Evolutionary conservation across 2,888 invertebrate genomes (phyloP).

Genomic region (Hydrotaea cyrtoneurina): DNA sequence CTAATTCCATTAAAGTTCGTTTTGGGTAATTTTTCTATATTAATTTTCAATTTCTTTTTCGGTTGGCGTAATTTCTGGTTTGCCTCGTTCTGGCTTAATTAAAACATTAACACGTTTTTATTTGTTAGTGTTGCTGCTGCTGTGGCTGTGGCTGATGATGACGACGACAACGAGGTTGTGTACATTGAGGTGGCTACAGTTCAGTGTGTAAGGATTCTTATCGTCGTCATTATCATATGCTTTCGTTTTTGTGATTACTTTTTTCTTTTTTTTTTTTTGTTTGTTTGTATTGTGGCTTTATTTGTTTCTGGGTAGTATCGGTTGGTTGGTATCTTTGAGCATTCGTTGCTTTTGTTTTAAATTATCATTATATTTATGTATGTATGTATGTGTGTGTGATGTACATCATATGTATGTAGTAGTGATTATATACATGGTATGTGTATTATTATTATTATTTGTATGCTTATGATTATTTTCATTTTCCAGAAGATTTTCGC

Average conservation of each 20-base stretch:
- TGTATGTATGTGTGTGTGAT: too few species aligned
- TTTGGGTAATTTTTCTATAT: neutral
- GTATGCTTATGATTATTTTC: neutral
- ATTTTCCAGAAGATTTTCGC: constrained; percentile 35
- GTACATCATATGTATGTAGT: neutral
- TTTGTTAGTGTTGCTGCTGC: neutral
- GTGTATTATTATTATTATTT: neutral
- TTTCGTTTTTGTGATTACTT: neutral
- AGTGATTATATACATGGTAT: too few species aligned
- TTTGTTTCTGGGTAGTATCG: neutral
- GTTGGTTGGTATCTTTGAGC: neutral
- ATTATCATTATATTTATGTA: neutral
- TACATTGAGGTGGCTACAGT: neutral
- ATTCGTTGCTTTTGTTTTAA: neutral
- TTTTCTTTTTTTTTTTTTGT: neutral
- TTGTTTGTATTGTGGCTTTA: neutral
- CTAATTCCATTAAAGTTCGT: neutral
- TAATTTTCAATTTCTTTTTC: neutral
- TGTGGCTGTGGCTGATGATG: neutral
- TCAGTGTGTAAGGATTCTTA: neutral
- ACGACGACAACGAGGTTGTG: neutral
- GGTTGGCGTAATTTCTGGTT: neutral
- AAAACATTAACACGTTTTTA: neutral
- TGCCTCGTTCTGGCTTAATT: neutral
- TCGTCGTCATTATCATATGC: neutral